phyloP scores from a whole-genome alignment of 2,888 invertebrate genomes.

The Aphidoletes aphidimyza region DNA sequence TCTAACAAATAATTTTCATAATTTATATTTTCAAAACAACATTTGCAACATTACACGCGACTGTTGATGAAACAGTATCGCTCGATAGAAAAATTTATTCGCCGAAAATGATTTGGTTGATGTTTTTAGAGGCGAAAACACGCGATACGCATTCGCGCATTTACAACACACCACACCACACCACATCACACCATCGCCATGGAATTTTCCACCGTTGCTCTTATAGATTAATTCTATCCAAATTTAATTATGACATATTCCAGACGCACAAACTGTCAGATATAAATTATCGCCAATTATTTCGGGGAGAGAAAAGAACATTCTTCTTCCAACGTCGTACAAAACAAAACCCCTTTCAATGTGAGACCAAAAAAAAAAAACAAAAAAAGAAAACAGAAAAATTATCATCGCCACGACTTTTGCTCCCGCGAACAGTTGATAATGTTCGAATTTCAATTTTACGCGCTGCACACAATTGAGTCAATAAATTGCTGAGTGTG shows the following conservation, averaged over 20 bases:
- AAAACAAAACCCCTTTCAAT: constrained; percentile 6
- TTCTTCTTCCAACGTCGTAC: constrained; percentile 45
- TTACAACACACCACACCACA: neutral
- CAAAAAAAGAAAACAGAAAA: too few species aligned
- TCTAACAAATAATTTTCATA: neutral
- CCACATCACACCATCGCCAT: too few species aligned
- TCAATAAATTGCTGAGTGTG: neutral
- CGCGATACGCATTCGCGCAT: too few species aligned
- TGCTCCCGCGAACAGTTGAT: neutral
- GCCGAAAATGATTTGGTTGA: constrained; percentile 18
- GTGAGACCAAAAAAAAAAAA: too few species aligned
- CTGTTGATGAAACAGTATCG: neutral
- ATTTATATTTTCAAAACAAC: neutral
- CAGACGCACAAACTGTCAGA: constrained; percentile 48
- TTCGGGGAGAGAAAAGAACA: too few species aligned
- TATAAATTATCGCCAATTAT: constrained; percentile 55
- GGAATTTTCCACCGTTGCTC: constrained; percentile 22
- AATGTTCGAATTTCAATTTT: constrained; percentile 44
- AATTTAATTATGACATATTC: constrained; percentile 54
- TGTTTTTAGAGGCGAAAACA: neutral
- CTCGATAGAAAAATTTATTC: neutral
- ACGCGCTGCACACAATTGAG: neutral
- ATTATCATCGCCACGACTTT: neutral
- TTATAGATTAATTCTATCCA: constrained; percentile 20
- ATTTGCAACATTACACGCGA: neutral